These are phyloP conservation scores for Microcaecilia unicolor DNA, from an alignment of 2,797 vertebrate species.

Conservation along the genomic window DNA sequence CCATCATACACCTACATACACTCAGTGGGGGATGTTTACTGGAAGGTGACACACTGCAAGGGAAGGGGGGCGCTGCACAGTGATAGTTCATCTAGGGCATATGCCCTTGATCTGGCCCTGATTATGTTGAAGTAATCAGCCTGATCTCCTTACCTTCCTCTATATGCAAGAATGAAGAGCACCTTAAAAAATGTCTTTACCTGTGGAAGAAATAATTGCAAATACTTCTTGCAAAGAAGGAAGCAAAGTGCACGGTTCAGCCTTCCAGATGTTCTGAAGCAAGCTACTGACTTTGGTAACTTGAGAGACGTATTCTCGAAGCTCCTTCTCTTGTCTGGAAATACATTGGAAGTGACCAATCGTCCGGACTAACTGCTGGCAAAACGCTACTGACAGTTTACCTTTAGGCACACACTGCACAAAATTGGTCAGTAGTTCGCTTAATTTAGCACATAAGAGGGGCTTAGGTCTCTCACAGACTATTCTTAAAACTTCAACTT, in stretches of 20 bases:
- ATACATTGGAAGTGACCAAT: constrained; percentile 88
- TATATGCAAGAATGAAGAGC: no score
- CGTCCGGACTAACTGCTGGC: constrained; percentile 92
- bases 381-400: constrained; percentile 77
- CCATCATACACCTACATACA: no score
- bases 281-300: constrained; percentile 86
- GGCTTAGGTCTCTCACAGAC: constrained; percentile 85
- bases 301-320: constrained; percentile 84
- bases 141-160: no score
- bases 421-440: constrained; percentile 83
- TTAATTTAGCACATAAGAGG: constrained; percentile 75
- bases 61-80: no score
- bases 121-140: no score
- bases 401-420: constrained; percentile 88
- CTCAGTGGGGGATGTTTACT: no score
- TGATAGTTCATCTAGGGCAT: no score
- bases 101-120: no score
- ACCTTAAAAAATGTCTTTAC: constrained; percentile 53
- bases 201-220: constrained; percentile 86
- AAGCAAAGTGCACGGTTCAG: constrained; percentile 79
- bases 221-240: constrained; percentile 94
- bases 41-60: no score
- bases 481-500: constrained; percentile 81
- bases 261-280: constrained; percentile 90
- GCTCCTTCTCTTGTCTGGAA: constrained; percentile 72